Base-by-base conservation (phyloP, 2,797 vertebrate species). In the Neosilurus hyrtlii region DNA sequence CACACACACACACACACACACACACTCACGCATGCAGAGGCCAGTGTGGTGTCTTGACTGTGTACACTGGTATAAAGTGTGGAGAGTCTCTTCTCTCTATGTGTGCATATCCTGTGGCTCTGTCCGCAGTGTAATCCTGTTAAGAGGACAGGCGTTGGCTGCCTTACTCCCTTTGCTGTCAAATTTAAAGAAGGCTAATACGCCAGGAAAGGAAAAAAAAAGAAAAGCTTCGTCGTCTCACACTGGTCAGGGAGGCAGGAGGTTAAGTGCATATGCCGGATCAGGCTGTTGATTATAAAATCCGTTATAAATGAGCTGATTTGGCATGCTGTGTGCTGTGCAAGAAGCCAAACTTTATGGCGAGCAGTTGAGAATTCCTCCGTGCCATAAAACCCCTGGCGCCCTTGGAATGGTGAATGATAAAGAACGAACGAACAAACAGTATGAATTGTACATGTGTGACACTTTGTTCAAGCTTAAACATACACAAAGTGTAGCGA, bases 111-210 rank as follows among this genome's bases (percentile, higher is more conserved):
- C 83, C 80, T 82, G 70, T 80, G 76, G 88, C 88, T 87, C 81
- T 79, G 88, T 91, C 90, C 85, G 74, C 75, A 26, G 83, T 92
- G 92, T 93, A 93, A 94, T 94, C 93, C 93, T 88, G 89, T 94
- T 92, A 92, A 86, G 80, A 87, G 87, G 88, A 82, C 86, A 61
- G 82, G 87, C 81, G 85, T 85, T 85, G 82, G 84, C 88, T 73
- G 82, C 79, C 84, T 89, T 87, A 82, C 88, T 90, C 86, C 35
- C 65, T 80, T 68, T 67, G 49, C 79, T 89, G 90, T 91, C 91
- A 90, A 89, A 88, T 90, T 92, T 90, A 91, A 90, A 89, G 84
- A 83, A 91, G 85, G 87, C 88, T 90, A 88, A 92, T 79, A 80
- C 8, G 30, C 79, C 51, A 68, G 54, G 43, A 24, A 57, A 52